Evolutionary conservation across 2,797 vertebrate genomes (phyloP).

Genomic region (Alcedo quadribrachys): DNA sequence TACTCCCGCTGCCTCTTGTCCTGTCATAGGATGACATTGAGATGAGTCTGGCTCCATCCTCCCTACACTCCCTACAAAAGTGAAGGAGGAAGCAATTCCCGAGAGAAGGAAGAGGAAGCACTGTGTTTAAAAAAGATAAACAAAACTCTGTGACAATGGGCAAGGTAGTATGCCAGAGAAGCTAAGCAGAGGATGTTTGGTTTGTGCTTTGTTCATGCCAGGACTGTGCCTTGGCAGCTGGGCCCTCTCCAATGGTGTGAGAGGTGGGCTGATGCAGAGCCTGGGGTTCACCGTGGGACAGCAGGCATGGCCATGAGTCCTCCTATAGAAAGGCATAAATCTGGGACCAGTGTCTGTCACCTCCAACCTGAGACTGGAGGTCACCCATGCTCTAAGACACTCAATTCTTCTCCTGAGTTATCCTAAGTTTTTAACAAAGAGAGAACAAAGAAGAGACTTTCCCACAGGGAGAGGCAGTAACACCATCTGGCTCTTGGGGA

Average conservation of each 20-base stretch:
- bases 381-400: background rate
- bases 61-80: no score
- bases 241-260: rapidly evolving
- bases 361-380: background rate
- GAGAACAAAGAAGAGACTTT: background rate
- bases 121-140: background rate
- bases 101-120: background rate
- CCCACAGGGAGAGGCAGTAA: background rate
- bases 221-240: background rate
- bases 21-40: no score
- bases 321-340: background rate
- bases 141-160: background rate
- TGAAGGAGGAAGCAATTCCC: conserved; percentile 7
- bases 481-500: background rate
- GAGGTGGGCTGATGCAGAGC: background rate
- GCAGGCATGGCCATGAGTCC: background rate
- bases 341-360: background rate
- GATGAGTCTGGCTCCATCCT: no score
- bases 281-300: background rate
- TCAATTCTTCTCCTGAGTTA: background rate
- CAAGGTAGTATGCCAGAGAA: background rate
- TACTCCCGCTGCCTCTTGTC: no score
- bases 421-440: background rate
- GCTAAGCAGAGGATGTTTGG: background rate
- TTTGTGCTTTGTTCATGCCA: background rate